Evolutionary conservation across 2,888 invertebrate species (phyloP).

Genomic region (Agrotis puta): DNA sequence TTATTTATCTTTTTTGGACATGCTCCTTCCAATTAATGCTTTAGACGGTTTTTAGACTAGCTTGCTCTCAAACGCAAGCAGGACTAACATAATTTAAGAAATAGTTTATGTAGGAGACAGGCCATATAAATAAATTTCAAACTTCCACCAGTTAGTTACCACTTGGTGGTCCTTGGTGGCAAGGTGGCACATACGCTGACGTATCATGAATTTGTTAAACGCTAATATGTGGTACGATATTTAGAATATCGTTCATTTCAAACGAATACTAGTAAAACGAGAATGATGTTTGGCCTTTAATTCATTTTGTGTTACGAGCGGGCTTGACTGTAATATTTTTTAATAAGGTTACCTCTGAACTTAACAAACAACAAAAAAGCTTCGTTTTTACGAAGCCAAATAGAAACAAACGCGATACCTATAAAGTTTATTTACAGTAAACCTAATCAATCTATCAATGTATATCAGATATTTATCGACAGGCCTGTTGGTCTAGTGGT

Average conservation of each 20-base stretch:
- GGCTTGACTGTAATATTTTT: background rate
- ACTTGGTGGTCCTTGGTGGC: background rate
- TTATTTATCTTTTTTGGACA: background rate
- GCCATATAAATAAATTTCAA: background rate
- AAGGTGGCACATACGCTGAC: background rate
- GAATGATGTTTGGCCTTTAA: background rate
- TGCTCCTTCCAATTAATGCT: background rate
- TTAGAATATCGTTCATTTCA: background rate
- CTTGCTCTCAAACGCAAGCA: background rate
- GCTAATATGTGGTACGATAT: background rate
- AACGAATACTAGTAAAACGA: background rate
- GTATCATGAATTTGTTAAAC: background rate
- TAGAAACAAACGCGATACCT: slow-evolving; percentile 8
- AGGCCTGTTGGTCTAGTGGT: too few species aligned
- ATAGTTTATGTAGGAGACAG: too few species aligned
- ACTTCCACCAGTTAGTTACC: background rate
- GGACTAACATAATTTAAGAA: too few species aligned
- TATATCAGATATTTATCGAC: slow-evolving; percentile 40
- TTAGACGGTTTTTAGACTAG: background rate
- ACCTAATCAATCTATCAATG: slow-evolving; percentile 20
- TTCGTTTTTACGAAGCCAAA: background rate
- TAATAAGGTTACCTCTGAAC: background rate
- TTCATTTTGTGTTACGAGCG: background rate
- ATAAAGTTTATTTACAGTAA: slow-evolving; percentile 31
- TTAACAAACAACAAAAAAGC: slow-evolving; percentile 1